Conservation (phyloP, 2,113 vertebrate species). For the Pachycephala philippinensis region DNA sequence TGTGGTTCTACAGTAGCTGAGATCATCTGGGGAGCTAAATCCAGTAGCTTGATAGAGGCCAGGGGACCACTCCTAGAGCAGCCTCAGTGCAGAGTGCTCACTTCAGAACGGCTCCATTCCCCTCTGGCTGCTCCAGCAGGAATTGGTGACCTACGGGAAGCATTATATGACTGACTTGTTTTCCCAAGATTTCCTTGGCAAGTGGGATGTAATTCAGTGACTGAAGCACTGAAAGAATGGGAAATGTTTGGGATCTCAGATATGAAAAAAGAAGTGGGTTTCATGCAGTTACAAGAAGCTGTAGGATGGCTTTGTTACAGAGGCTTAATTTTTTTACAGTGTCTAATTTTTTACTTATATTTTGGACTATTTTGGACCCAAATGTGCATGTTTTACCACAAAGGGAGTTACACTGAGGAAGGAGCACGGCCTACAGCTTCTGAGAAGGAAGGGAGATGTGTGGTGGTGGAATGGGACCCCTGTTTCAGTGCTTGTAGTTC, state of each 20-base stretch:
- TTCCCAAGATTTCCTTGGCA: not conserved
- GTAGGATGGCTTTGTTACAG: not conserved
- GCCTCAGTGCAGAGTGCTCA: not conserved
- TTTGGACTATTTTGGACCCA: not conserved
- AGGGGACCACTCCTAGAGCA: not conserved
- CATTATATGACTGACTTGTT: not conserved
- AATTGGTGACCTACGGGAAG: not conserved
- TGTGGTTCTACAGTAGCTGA: not conserved
- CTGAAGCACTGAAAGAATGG: not conserved
- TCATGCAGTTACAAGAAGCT: not conserved
- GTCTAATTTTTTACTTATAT: not conserved
- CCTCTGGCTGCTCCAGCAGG: not conserved
- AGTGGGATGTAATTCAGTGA: not conserved
- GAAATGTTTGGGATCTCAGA: not conserved
- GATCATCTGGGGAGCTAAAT: not conserved
- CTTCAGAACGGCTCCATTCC: not conserved
- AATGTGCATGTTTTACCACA: not conserved
- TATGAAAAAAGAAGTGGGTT: not conserved
- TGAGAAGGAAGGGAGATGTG: not conserved
- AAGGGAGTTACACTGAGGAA: not conserved
- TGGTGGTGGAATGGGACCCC: not conserved
- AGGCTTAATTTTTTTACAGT: not conserved
- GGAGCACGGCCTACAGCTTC: not conserved
- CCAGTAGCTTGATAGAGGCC: not conserved
- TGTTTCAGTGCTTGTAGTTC: too few species aligned